A percentile compares a stretch with the other conserved stretches of the same genome.
These are phyloP conservation scores for Neocrepidodera transversa DNA, from an alignment of 2,888 invertebrate species.

Conservation along the genomic window DNA sequence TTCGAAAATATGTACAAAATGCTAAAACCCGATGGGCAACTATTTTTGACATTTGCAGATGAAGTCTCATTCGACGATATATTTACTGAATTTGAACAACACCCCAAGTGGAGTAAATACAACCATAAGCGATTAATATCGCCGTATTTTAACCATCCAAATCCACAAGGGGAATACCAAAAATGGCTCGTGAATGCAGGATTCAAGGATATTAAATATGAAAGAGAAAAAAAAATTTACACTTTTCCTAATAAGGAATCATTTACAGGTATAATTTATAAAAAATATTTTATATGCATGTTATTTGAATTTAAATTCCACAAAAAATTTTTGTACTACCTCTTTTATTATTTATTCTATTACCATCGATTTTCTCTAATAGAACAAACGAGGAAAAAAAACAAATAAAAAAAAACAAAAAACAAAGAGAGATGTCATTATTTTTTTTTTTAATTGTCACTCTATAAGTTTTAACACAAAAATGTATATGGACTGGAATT, in stretches of 20 bases:
- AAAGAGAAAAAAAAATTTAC: slow-evolving; percentile 7
- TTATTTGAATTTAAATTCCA: too few relatives aligned
- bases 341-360: too few relatives aligned
- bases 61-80: slow-evolving; percentile 22
- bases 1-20: slow-evolving; percentile 71
- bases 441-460: too few relatives aligned
- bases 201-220: slow-evolving; percentile 5
- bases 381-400: too few relatives aligned
- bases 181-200: slow-evolving; percentile 18
- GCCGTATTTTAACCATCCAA: slow-evolving; percentile 11
- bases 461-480: too few relatives aligned
- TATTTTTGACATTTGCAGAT: slow-evolving; percentile 67
- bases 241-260: slow-evolving; percentile 15
- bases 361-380: too few relatives aligned
- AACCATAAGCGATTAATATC: slow-evolving; percentile 26
- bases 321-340: too few relatives aligned
- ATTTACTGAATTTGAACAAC: slow-evolving; percentile 17
- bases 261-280: slow-evolving; percentile 18
- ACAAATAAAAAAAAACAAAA: too few relatives aligned
- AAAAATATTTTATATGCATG: too few relatives aligned
- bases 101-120: slow-evolving; percentile 30
- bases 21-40: slow-evolving; percentile 72
- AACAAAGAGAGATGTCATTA: too few relatives aligned
- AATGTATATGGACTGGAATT: too few relatives aligned
- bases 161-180: slow-evolving; percentile 12